A percentile compares a stretch with the other conserved stretches of the same genome.
These are phyloP conservation scores for Holothuria scabra DNA, from an alignment of 53 echinoderm and acorn worm genomes.

Conservation along the genomic window DNA sequence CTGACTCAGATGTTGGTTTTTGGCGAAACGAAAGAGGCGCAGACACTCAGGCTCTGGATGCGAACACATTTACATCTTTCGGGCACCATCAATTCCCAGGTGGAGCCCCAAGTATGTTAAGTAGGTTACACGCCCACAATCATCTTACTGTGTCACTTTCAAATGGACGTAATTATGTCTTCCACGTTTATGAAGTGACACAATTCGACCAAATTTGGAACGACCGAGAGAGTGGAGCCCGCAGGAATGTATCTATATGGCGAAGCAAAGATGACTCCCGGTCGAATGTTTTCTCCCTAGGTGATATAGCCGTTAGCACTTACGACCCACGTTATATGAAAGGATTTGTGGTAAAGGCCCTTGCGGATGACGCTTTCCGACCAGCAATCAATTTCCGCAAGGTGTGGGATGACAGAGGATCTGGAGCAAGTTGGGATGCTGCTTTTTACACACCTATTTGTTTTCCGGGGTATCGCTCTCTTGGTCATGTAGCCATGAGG, in stretches of 20 bases:
- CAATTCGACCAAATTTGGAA: slow-evolving; percentile 31
- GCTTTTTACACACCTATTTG: neutral
- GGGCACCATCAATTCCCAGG: neutral
- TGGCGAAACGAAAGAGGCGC: neutral
- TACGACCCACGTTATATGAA: neutral
- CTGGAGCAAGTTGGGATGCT: slow-evolving; percentile 3
- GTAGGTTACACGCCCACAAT: neutral
- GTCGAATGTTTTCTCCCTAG: neutral
- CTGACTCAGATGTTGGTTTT: slow-evolving; percentile 11
- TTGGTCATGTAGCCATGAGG: slow-evolving; percentile 4
- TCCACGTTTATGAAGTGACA: neutral
- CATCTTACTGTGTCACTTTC: neutral
- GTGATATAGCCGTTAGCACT: slow-evolving; percentile 28
- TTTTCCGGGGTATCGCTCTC: neutral
- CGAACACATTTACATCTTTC: slow-evolving; percentile 19
- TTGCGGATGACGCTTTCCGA: neutral
- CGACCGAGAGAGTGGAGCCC: neutral
- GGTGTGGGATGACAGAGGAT: slow-evolving; percentile 10
- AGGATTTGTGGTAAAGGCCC: slow-evolving; percentile 5
- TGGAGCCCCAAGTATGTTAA: neutral
- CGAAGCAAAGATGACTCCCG: neutral
- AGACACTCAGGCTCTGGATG: neutral
- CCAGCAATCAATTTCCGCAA: neutral
- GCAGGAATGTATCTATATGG: slow-evolving; percentile 6
- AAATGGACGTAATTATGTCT: neutral